Evolutionary conservation across 2,797 vertebrate genomes (phyloP), one percentile per base, ranked within the genome.

Genomic region (Paramormyrops hopkinsi): DNA sequence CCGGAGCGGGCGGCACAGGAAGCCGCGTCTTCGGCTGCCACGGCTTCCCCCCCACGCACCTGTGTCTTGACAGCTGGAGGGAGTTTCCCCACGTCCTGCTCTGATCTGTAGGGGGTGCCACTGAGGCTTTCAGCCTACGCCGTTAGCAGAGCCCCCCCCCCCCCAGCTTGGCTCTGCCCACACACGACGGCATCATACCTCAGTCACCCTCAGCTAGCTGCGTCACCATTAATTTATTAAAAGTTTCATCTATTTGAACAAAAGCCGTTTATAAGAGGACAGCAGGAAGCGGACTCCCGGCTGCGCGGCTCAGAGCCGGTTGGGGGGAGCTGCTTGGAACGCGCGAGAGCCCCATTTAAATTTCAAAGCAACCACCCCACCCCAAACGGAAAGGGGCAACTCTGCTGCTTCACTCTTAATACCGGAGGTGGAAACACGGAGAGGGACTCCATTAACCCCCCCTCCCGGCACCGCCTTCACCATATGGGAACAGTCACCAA

Each of bases 311-410:
- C 94, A 95, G 94, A 95, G 94, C 92, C 92, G 94, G 92, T 93
- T 92, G 93, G 93, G 93, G 92, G 94, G 93, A 3, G 94, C 94
- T 92, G 92, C 94, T 92, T 94, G 93, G 92, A 94, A 92, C 94
- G 93, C 92, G 94, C 94, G 94, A 94, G 93, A 96, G 95, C 94
- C 94, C 93, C 93, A 95, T 95, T 96, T 96, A 94, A 94, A 96
- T 95, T 95, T 95, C 95, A 94, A 94, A 95, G 94, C 93, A 94
- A 89, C 84, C 91, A 33, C 92, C 92, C 92, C 91, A 93, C 94
- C 93, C 91, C 89, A 90, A 90, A 92, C 93, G 92, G 94, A 93
- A 92, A 94, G 93, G 92, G 92, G 89, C 92, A 51, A 94, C 93
- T 92, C 93, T 92, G 92, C 29, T 4, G 22, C 59, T 41, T 56